Percentiles rank a stretch among this genome's conserved stretches.
Conservation (phyloP, 2,888 invertebrate genomes). For the Sesia apiformis region DNA sequence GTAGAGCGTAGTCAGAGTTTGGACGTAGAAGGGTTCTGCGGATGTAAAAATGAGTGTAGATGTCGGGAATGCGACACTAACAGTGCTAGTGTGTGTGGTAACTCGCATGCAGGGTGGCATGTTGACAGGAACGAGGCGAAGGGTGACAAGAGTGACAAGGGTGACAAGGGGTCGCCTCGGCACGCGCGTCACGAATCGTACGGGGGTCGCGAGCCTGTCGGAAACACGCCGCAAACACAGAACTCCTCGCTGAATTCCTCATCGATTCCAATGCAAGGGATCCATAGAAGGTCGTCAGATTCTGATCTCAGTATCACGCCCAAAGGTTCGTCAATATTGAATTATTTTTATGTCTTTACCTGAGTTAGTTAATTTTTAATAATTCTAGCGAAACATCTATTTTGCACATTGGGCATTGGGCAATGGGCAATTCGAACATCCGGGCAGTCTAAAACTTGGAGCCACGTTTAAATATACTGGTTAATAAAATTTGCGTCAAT, state of each 20-base stretch:
- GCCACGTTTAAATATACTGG: too few species aligned
- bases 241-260: constrained; percentile 58
- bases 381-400: not conserved
- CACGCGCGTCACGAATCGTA: constrained; percentile 74
- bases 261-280: constrained; percentile 69
- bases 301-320: constrained; percentile 95
- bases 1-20: constrained; percentile 42
- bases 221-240: constrained; percentile 29
- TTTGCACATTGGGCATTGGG: not conserved
- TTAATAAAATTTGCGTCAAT: too few species aligned
- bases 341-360: too few species aligned
- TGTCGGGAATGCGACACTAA: constrained; percentile 37
- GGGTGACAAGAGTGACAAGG: constrained; percentile 30
- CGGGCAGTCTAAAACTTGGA: too few species aligned
- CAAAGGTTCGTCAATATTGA: constrained; percentile 78
- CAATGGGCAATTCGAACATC: not conserved
- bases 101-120: constrained; percentile 72
- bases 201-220: constrained; percentile 57
- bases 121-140: constrained; percentile 56
- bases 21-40: constrained; percentile 32
- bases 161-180: constrained; percentile 53
- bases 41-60: constrained; percentile 16
- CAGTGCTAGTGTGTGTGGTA: constrained; percentile 68
- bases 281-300: constrained; percentile 90
- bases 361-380: too few species aligned